Base-by-base conservation (phyloP, 1,140 invertebrate genomes). In the Dendrolimus kikuchii region DNA sequence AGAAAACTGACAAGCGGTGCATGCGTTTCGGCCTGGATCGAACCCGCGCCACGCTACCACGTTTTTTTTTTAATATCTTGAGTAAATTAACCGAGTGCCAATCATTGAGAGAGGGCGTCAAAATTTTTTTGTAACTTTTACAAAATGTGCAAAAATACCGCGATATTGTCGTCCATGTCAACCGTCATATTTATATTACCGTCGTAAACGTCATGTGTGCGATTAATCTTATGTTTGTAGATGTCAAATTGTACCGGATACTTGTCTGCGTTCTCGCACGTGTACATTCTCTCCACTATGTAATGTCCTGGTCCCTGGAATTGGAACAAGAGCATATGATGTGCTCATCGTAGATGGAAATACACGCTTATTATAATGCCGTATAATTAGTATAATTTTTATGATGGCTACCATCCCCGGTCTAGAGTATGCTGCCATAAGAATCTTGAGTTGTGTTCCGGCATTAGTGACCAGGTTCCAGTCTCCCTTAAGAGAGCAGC, bases 191-290 rank as follows among this genome's bases (percentile, higher is more conserved):
- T 9, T 4, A 79, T 37, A 4, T 40, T 50, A 4, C 53, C 57
- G 54, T 71, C 63, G 57, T 78, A 79, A 0, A 67, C 76, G 46
- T 86, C 80, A 49, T 81, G 77, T 0, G 77, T 79, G 39, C 85
- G 69, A 60, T 87, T 86, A 1, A 81, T 38, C 53, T 82, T 84
- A 6, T 38, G 46, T 5, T 45, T 48, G 5, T 5, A 40, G 40
- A 59, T 51, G 5, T 55, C 40, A 37, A 46, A 36, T 5, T 51
- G 4, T 10, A 51, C 0, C 8, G 55, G 39, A 41, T 57, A 56
- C 9, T 39, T 40, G 2, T 49, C 49, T 5, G 49, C 38, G 46
- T 46, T 44, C 5, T 52, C 50, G 47, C 45, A 49, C n/a, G 6
- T 41, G 36, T 39, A 6, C 0, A 54, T 36, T 40, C 49, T 48